Evolutionary conservation across 2,797 vertebrate genomes (phyloP), one percentile per base, ranked within the genome.

Genomic region (Hirundo rustica): DNA sequence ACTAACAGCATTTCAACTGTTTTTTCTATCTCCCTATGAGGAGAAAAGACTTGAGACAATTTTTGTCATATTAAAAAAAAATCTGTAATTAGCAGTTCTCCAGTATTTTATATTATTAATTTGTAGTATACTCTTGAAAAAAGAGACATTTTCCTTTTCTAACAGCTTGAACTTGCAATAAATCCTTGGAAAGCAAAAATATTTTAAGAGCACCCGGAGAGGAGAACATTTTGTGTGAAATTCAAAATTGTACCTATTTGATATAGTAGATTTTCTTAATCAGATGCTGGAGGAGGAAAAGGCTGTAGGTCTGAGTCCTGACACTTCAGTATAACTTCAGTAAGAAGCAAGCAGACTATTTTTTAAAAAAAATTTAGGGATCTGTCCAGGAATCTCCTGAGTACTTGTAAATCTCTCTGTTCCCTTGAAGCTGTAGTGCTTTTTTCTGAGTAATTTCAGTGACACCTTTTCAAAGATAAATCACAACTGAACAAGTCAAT

Each of bases 321-420:
- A 23, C 13, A 18, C 10, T 32, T 71, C 2, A 40, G 3, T 17
- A 10, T 83, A 77, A 48, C 21, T 61, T 81, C 20, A 25, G 22
- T 58, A 14, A 66, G 25, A 62, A 67, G 32, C 47, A 74, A 60
- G 20, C 29, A 67, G 26, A 29, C 38, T 48, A 9, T 42, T 18
- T 57, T 9, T 3, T 0, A 68, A 50, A 67, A 1, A 0, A 21
- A 47, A 13, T 50, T 50, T 65, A 45, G 61, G 12, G 9, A 25
- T 34, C 25, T 64, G 13, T 71, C 10, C 53, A 61, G 38, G 38
- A 76, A 48, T 54, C 40, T 76, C 25, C n/a, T 36, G 45, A 85
- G 42, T 19, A 34, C 22, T 74, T 73, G 23, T 16, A 51, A 80
- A 62, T 57, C 11, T 42, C 5, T 10, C 0, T 9, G 79, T 83